These are phyloP conservation scores for Dipodomys stephensi DNA, from an alignment of 2,113 vertebrate genomes.

Conservation along the genomic window DNA sequence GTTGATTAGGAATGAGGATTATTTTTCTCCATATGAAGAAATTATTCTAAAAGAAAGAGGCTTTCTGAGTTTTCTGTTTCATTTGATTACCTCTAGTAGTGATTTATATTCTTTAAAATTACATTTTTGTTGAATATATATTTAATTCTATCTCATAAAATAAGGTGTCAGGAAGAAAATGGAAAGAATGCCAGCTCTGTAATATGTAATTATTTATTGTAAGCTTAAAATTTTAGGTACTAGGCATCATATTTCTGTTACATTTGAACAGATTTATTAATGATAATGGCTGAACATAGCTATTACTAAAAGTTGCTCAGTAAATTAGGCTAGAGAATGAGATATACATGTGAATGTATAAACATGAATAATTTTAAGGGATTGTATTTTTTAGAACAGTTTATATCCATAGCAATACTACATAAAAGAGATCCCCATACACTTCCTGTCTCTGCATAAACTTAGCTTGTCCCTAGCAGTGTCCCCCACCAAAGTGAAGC, in stretches of 20 bases:
- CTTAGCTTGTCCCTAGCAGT: not conserved
- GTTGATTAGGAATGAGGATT: not conserved
- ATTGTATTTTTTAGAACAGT: not conserved
- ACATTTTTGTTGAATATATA: not conserved
- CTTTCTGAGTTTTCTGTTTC: slow-evolving; percentile 15
- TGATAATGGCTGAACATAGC: not conserved
- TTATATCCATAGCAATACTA: not conserved
- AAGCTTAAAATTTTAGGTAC: not conserved
- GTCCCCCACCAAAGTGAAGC: not conserved
- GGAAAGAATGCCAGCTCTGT: not conserved
- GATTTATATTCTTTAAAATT: slow-evolving; percentile 28
- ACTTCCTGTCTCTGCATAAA: not conserved
- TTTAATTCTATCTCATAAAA: not conserved
- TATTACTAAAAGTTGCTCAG: not conserved
- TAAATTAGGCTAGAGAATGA: not conserved
- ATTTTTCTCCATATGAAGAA: not conserved
- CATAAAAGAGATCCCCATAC: not conserved
- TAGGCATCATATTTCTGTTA: not conserved
- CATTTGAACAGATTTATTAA: not conserved
- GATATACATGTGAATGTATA: not conserved
- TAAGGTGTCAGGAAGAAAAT: not conserved
- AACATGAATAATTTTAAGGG: not conserved
- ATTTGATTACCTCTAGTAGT: not conserved
- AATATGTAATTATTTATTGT: not conserved
- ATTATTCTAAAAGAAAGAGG: not conserved